Percentiles rank a stretch among this genome's conserved stretches.
These are phyloP conservation scores for Auanema freiburgensis DNA, from an alignment of 2,888 invertebrate species.

Conservation along the genomic window DNA sequence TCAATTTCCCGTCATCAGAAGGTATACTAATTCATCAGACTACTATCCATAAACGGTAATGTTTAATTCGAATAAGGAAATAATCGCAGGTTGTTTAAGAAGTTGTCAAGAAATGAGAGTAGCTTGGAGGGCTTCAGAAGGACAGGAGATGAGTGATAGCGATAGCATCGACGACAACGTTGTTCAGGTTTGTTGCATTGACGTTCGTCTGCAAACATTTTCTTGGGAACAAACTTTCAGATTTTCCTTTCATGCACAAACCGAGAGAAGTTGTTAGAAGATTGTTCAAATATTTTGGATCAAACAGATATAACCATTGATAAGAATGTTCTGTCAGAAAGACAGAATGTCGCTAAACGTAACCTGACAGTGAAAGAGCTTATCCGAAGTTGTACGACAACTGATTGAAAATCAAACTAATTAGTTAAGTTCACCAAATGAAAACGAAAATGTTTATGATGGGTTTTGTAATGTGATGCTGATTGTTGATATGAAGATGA, in stretches of 20 bases:
- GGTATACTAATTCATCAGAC: constrained; percentile 55
- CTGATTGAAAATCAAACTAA: constrained; percentile 32
- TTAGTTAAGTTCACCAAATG: no score
- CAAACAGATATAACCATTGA: constrained; percentile 53
- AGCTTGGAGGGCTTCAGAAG: constrained; percentile 54
- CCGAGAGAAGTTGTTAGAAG: constrained; percentile 25
- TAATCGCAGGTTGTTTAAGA: constrained; percentile 3
- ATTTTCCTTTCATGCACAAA: constrained; percentile 43
- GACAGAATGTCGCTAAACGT: constrained; percentile 41
- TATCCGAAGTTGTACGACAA: constrained; percentile 52
- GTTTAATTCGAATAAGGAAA: constrained; percentile 4
- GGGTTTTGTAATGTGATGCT: no score
- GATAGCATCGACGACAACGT: constrained; percentile 58
- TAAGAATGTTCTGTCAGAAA: constrained; percentile 39
- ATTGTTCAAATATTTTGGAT: constrained; percentile 24
- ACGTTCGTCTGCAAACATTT: neutral
- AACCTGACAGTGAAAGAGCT: constrained; percentile 43
- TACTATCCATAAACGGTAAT: constrained; percentile 26
- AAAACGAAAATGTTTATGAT: neutral
- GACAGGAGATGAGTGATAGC: constrained; percentile 53
- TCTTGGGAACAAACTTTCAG: constrained; percentile 21
- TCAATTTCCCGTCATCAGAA: constrained; percentile 56
- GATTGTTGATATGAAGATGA: no score
- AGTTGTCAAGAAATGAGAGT: constrained; percentile 42
- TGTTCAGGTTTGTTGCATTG: constrained; percentile 45